A percentile compares a stretch with the other conserved stretches of the same genome.
phyloP scores from a whole-genome alignment of 2,113 vertebrate genomes.

The Pseudolaguvia tuberculata region DNA sequence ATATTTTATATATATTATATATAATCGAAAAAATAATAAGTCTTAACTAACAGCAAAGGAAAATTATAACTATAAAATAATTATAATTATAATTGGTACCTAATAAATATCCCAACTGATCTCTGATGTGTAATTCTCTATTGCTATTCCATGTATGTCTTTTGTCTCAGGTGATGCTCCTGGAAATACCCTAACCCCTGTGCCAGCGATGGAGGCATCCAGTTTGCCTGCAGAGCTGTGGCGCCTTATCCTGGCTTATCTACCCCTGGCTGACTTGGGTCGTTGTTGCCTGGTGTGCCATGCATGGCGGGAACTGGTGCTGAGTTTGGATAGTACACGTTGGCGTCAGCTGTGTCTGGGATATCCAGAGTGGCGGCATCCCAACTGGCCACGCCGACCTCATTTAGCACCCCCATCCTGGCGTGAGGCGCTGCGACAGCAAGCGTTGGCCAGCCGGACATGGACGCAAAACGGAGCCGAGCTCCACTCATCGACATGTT shows the following conservation, averaged over 20 bases:
- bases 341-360: constrained; percentile 84
- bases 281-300: constrained; percentile 83
- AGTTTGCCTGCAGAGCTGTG: constrained; percentile 77
- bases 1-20: too few species aligned
- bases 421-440: constrained; percentile 81
- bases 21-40: too few species aligned
- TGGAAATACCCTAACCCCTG: constrained; percentile 15
- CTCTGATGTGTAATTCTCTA: too few species aligned
- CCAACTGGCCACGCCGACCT: constrained; percentile 82
- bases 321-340: constrained; percentile 84
- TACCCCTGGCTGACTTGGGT: constrained; percentile 78
- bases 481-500: constrained; percentile 74
- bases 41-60: too few species aligned
- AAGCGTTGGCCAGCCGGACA: constrained; percentile 75
- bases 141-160: neutral
- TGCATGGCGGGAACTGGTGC: constrained; percentile 78
- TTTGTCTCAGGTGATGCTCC: neutral
- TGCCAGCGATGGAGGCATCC: constrained; percentile 72
- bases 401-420: constrained; percentile 75
- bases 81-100: too few species aligned
- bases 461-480: constrained; percentile 77
- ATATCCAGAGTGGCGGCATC: constrained; percentile 76
- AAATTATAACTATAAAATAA: too few species aligned
- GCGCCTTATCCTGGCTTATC: constrained; percentile 79
- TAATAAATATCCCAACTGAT: too few species aligned